Percentiles rank a stretch among this genome's conserved stretches.
These are phyloP conservation scores for Calameuta filiformis DNA, from an alignment of 2,888 invertebrate genomes.

Conservation along the genomic window DNA sequence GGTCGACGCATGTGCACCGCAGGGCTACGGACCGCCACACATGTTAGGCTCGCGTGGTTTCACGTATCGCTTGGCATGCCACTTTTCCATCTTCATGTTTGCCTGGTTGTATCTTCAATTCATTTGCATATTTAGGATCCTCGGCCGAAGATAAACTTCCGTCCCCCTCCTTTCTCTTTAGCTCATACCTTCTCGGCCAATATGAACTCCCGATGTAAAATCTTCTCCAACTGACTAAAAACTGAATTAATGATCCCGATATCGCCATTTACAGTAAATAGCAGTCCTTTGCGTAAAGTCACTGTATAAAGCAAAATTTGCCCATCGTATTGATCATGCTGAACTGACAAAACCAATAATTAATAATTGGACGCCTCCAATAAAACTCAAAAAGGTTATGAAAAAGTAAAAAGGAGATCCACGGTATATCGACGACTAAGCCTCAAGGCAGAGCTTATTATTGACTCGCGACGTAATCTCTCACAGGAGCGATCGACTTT, in stretches of 20 bases:
- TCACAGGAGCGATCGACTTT: background rate
- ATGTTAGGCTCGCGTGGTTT: background rate
- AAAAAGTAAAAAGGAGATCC: background rate
- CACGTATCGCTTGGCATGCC: constrained; percentile 22
- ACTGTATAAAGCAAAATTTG: background rate
- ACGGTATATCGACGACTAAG: background rate
- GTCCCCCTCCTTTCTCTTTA: constrained; percentile 34
- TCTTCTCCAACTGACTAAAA: constrained; percentile 57
- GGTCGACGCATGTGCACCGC: background rate
- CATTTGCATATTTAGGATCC: constrained; percentile 61
- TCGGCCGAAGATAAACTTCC: constrained; percentile 30
- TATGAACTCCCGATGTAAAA: constrained; percentile 45
- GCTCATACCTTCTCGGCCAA: constrained; percentile 37
- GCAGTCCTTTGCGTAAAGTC: background rate
- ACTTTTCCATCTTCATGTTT: constrained; percentile 54
- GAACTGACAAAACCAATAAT: background rate
- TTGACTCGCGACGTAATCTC: background rate
- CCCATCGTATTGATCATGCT: background rate
- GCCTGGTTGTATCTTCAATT: constrained; percentile 59
- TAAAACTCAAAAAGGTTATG: background rate
- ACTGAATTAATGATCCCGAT: constrained; percentile 46
- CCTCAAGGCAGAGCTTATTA: background rate
- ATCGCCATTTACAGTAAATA: constrained; percentile 2
- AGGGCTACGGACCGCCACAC: background rate
- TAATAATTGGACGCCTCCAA: background rate